Evolutionary conservation across 2,113 vertebrate species (phyloP).

Genomic region (Channa maculata): DNA sequence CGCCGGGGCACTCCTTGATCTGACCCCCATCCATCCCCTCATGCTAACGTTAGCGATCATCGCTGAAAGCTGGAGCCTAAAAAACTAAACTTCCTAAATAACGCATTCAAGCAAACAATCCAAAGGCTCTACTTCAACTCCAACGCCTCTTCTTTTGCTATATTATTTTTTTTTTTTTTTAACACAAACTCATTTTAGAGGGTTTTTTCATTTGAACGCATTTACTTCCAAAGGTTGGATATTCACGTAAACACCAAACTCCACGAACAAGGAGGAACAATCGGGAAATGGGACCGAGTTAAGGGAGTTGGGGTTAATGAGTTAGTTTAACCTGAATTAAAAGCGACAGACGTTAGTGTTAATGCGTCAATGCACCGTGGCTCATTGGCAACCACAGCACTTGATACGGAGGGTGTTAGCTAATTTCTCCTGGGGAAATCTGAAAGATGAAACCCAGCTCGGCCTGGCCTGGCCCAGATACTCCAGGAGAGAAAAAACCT

Average conservation of each 20-base stretch:
- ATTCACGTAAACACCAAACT: background rate
- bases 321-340: slow-evolving; percentile 9
- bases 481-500: background rate
- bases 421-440: slow-evolving; percentile 6
- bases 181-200: too few species aligned
- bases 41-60: slow-evolving; percentile 7
- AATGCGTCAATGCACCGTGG: slow-evolving; percentile 59
- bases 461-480: slow-evolving; percentile 42
- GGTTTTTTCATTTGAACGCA: background rate
- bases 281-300: background rate
- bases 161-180: too few species aligned
- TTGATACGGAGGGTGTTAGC: background rate
- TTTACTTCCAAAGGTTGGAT: background rate
- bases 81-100: background rate
- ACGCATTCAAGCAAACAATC: too few species aligned
- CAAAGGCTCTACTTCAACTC: too few species aligned
- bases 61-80: background rate
- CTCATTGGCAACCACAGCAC: background rate
- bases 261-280: rapidly evolving
- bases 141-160: background rate
- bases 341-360: slow-evolving; percentile 13
- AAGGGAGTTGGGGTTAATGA: slow-evolving; percentile 9
- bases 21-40: background rate
- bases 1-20: background rate
- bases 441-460: slow-evolving; percentile 8